These are phyloP conservation scores for Pollenia angustigena DNA, from an alignment of 2,888 invertebrate species.

Conservation along the genomic window DNA sequence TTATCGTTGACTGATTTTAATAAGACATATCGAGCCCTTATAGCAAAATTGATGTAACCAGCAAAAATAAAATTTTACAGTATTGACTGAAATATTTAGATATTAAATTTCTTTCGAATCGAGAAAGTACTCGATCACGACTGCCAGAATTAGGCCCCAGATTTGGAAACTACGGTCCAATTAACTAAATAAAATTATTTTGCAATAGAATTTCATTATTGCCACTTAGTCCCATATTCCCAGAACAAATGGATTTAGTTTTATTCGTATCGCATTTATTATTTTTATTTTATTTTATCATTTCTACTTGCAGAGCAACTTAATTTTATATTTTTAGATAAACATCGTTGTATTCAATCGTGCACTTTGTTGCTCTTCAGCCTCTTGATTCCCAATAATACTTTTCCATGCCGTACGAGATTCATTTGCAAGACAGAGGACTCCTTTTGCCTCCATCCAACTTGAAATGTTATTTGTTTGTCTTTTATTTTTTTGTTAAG, in stretches of 20 bases:
- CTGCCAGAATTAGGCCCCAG: too few relatives aligned
- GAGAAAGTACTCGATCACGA: too few relatives aligned
- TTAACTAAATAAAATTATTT: not conserved
- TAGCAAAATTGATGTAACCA: too few relatives aligned
- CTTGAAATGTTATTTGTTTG: conserved; percentile 46
- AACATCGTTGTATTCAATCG: conserved; percentile 64
- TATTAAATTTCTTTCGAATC: too few relatives aligned
- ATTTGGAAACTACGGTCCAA: too few relatives aligned
- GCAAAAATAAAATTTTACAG: too few relatives aligned
- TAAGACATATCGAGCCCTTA: too few relatives aligned
- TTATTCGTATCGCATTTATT: conserved; percentile 50
- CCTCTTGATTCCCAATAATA: conserved; percentile 48
- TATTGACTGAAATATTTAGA: too few relatives aligned
- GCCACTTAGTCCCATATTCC: conserved; percentile 27
- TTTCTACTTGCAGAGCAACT: conserved; percentile 64
- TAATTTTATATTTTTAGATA: conserved; percentile 70
- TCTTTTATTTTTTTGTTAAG: conserved; percentile 28
- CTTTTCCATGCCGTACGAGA: conserved; percentile 12
- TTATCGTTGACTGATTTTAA: too few relatives aligned
- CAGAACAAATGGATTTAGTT: not conserved
- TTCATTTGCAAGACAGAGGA: not conserved
- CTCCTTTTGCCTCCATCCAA: conserved; percentile 17
- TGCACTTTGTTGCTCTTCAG: conserved; percentile 24
- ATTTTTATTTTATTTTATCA: conserved; percentile 46
- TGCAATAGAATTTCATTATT: not conserved